Base-by-base conservation (phyloP, 2,113 vertebrate species). In the Ariopsis seemanni region DNA sequence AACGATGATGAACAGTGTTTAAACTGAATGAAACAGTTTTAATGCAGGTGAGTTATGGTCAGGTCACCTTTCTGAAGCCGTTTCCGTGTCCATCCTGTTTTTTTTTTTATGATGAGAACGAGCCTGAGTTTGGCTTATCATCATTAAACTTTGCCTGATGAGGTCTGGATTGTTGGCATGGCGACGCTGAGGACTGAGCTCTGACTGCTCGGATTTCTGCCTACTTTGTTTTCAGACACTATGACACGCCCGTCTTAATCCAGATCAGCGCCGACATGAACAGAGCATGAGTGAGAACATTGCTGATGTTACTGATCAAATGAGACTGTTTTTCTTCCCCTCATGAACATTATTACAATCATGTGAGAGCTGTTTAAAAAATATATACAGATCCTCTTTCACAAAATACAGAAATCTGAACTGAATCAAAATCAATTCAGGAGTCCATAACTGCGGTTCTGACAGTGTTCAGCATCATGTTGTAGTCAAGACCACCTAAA, bases 141-240 rank as follows among this genome's bases (percentile, higher is more conserved):
- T 90, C 92, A 93, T 88, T 90, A 91, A 91, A 90, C 81, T 86
- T 91, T 83, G 30, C 67, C 82, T 91, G 89, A 90, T 72, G 87
- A 82, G 87, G 58, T 86, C 82, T 88, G 85, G 88, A 91, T 89
- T 88, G 62, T 85, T 90, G 92, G 88, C 91, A 91, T 7, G 69
- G 30, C 5, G 75, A 86, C 86, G 42, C 48, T 0, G 77, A 83
- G 85, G 79, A 71, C 77, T 77, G 80, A 11, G 1, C 30, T 27
- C 22, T 86, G 55, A 79, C 84, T 58, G 82, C 83, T 88, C 63
- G 90, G 52, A 85, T 60, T 80, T 82, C 4, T 75, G 82, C 74
- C 86, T 67, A 55, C 57, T 65, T 72, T 81, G 65, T 87, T 55
- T 55, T 18, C 85, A 83, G 27, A 84, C 71, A 87, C 25, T 30